Evolutionary conservation across 2,797 vertebrate species (phyloP).

Genomic region (Momotus momota): DNA sequence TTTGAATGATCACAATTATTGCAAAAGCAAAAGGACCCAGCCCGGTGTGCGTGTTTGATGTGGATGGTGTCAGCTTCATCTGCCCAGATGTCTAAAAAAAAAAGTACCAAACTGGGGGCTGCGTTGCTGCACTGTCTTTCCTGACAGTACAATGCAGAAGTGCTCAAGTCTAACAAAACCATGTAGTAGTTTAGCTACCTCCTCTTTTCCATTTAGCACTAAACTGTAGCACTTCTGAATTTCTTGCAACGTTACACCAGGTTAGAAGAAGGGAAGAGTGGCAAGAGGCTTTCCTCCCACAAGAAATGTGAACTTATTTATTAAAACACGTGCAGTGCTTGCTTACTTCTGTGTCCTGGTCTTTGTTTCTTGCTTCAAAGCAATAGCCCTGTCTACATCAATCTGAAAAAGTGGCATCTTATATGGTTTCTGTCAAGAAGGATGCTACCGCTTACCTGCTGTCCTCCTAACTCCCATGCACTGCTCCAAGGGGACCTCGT

Average conservation of each 20-base stretch:
- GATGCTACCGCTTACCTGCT: neutral
- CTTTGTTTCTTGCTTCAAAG: neutral
- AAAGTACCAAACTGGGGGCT: accelerated
- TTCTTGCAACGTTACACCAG: neutral
- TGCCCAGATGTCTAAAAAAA: neutral
- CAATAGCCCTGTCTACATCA: neutral
- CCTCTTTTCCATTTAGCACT: neutral
- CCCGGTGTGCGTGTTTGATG: accelerated
- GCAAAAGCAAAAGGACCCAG: neutral
- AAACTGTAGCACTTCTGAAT: neutral
- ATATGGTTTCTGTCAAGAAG: neutral
- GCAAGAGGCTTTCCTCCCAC: neutral
- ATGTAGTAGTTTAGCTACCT: neutral
- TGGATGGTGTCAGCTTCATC: neutral
- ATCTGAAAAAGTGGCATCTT: neutral
- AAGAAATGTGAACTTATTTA: neutral
- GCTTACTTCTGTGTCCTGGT: neutral
- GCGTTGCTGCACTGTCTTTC: neutral
- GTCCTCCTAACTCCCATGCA: neutral
- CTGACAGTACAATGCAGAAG: neutral
- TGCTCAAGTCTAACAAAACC: neutral
- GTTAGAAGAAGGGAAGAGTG: neutral
- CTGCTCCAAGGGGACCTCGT: neutral
- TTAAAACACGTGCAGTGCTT: neutral
- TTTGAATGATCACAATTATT: neutral